Evolutionary conservation across 2,797 vertebrate genomes (phyloP).

Genomic region (Enteromius paludinosus): DNA sequence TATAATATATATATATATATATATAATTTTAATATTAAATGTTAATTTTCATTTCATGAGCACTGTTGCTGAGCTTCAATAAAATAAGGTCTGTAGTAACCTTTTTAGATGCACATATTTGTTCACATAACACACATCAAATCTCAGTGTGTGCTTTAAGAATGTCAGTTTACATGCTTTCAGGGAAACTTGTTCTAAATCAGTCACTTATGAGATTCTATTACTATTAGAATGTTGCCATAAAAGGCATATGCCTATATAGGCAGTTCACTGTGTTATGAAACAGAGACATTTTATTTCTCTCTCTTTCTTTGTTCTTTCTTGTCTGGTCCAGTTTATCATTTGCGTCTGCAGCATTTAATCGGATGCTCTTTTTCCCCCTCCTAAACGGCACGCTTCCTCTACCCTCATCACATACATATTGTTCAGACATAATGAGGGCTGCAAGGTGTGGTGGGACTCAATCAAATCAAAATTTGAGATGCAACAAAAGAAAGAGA

Average conservation of each 20-base stretch:
- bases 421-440: constrained; percentile 55
- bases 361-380: neutral
- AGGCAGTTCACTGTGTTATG: neutral
- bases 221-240: neutral
- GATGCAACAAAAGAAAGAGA: constrained; percentile 40
- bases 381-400: constrained; percentile 12
- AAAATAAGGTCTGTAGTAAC: neutral
- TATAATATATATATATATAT: no score
- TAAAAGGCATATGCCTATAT: neutral
- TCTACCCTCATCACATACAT: constrained; percentile 44
- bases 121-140: neutral
- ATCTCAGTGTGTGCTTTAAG: neutral
- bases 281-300: constrained; percentile 6
- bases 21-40: neutral
- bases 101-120: neutral
- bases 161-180: neutral
- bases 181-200: neutral
- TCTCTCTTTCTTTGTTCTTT: constrained; percentile 33
- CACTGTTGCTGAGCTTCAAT: neutral
- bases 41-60: neutral
- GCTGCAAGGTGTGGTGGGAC: constrained; percentile 44
- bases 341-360: constrained; percentile 32
- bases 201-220: neutral
- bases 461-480: constrained; percentile 54
- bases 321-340: constrained; percentile 37